Evolutionary conservation across 1,140 invertebrate species (phyloP).

Genomic region (Papilio aristodemus): DNA sequence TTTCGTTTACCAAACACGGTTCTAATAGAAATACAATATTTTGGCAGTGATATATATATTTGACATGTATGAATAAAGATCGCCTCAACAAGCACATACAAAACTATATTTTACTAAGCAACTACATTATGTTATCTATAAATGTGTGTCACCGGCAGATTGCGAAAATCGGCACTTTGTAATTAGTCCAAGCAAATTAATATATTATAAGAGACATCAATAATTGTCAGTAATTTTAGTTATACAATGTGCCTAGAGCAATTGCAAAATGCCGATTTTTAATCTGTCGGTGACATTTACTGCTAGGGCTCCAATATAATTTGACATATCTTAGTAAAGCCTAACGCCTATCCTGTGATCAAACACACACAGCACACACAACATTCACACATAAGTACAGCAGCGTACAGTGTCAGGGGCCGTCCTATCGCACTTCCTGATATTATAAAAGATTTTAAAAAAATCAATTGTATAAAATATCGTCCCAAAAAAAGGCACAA

Average conservation of each 20-base stretch:
- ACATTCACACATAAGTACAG: conserved; percentile 70
- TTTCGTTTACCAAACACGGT: not conserved
- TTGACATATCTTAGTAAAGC: conserved; percentile 31
- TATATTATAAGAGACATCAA: no score
- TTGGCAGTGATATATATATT: conserved; percentile 7
- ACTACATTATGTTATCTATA: not conserved
- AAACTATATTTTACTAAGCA: conserved; percentile 3
- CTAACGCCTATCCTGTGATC: conserved; percentile 35
- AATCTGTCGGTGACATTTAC: no score
- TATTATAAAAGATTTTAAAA: conserved; percentile 13
- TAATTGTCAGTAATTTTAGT: no score
- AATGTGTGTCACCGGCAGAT: no score
- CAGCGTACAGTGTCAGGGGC: conserved; percentile 56
- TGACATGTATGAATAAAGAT: not conserved
- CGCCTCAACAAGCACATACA: not conserved
- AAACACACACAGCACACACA: conserved; percentile 57
- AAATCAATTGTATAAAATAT: conserved; percentile 33
- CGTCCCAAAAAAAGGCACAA: conserved; percentile 45
- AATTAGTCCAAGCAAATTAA: no score
- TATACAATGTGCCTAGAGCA: no score
- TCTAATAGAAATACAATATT: not conserved
- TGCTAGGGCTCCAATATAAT: conserved; percentile 23
- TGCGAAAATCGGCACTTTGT: no score
- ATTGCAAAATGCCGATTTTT: no score
- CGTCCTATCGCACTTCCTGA: conserved; percentile 17